Evolutionary conservation across 2,888 invertebrate species (phyloP).

Genomic region (Lomographa bimaculata): DNA sequence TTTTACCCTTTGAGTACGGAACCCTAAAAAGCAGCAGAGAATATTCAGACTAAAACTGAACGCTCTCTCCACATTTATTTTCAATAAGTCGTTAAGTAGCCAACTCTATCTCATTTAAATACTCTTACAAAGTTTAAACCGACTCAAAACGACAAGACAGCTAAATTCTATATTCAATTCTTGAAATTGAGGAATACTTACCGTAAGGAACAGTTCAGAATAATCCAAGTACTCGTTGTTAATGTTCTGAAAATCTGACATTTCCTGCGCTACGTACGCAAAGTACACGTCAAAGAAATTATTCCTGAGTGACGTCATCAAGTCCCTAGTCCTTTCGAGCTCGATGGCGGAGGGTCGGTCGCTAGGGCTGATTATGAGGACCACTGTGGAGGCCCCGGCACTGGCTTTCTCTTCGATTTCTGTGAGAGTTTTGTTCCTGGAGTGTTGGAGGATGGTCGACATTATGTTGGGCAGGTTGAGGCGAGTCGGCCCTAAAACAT

Average conservation of each 20-base stretch:
- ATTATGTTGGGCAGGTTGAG: slow-evolving; percentile 76
- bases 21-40: no score
- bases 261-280: slow-evolving; percentile 73
- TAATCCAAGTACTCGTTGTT: slow-evolving; percentile 74
- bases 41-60: no score
- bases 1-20: no score
- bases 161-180: no score
- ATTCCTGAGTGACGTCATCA: slow-evolving; percentile 70
- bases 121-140: no score
- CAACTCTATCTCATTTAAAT: no score
- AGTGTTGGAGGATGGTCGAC: slow-evolving; percentile 69
- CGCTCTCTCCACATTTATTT: no score
- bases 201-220: slow-evolving; percentile 74
- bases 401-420: slow-evolving; percentile 57
- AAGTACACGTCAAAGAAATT: slow-evolving; percentile 81
- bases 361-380: slow-evolving; percentile 78
- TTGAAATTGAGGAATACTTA: no score
- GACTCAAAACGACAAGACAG: no score
- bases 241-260: slow-evolving; percentile 69
- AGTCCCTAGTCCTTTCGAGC: slow-evolving; percentile 57
- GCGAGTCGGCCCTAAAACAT: slow-evolving; percentile 78
- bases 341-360: slow-evolving; percentile 73
- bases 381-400: slow-evolving; percentile 73
- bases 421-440: slow-evolving; percentile 65
- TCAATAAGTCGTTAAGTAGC: no score